A percentile compares a stretch with the other conserved stretches of the same genome.
These are phyloP conservation scores for Romanogobio albipinnatus DNA, from an alignment of 2,113 vertebrate genomes.

Conservation along the genomic window DNA sequence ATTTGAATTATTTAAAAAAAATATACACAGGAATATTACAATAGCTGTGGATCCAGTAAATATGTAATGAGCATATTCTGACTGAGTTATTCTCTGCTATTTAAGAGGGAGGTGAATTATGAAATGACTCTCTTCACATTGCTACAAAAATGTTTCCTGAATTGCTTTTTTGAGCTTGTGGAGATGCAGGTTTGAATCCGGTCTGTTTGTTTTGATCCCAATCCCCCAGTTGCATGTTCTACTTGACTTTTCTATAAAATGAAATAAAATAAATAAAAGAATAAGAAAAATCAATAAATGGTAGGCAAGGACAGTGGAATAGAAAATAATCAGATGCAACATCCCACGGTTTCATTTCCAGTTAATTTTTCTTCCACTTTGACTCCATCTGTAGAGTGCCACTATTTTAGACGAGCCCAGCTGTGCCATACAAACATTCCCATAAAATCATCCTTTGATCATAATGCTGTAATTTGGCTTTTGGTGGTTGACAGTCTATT, in stretches of 20 bases:
- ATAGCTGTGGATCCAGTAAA: too few species aligned
- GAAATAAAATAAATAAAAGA: background rate
- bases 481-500: constrained; percentile 40
- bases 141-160: background rate
- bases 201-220: background rate
- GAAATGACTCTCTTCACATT: background rate
- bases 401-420: background rate
- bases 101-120: background rate
- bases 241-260: background rate
- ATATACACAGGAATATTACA: too few species aligned
- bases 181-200: background rate
- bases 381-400: background rate
- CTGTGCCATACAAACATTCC: constrained; percentile 1
- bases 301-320: background rate
- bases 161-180: background rate
- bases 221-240: background rate
- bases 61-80: background rate
- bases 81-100: background rate
- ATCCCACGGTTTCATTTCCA: background rate
- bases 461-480: constrained; percentile 25
- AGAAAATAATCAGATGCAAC: background rate
- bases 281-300: background rate
- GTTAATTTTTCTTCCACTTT: background rate
- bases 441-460: constrained; percentile 31
- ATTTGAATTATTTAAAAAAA: too few species aligned